These are phyloP conservation scores for Drosophila demipolita DNA, from an alignment of 2,888 invertebrate genomes.

Conservation along the genomic window DNA sequence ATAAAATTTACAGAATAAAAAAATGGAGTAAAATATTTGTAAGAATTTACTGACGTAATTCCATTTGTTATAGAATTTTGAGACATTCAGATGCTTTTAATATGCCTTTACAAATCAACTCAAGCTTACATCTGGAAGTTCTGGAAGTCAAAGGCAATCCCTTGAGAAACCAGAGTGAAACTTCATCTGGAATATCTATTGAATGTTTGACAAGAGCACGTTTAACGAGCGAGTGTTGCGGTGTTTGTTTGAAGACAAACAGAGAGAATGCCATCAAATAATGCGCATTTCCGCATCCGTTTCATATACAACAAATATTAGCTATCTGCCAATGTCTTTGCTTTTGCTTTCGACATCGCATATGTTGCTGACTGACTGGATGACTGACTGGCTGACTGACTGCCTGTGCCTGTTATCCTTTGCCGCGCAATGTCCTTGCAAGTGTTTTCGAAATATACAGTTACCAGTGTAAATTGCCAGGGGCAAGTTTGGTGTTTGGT, in stretches of 20 bases:
- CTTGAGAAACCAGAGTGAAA: background rate
- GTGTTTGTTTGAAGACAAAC: slow-evolving; percentile 25
- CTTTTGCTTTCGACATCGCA: background rate
- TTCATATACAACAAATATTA: slow-evolving; percentile 49
- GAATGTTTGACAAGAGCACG: slow-evolving; percentile 28
- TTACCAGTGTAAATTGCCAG: slow-evolving; percentile 78
- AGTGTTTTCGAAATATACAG: slow-evolving; percentile 80
- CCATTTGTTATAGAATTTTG: background rate
- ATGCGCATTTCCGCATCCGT: slow-evolving; percentile 77
- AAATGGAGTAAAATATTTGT: background rate
- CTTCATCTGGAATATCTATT: slow-evolving; percentile 5
- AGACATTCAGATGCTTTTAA: background rate
- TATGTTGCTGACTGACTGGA: slow-evolving; percentile 1
- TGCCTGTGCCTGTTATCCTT: slow-evolving; percentile 18
- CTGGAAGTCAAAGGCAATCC: background rate
- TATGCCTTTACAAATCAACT: background rate
- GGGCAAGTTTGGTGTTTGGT: slow-evolving; percentile 58
- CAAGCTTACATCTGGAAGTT: background rate
- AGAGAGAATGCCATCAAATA: slow-evolving; percentile 63
- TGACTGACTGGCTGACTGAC: background rate
- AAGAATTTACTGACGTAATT: background rate
- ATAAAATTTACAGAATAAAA: background rate
- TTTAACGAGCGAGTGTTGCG: slow-evolving; percentile 16
- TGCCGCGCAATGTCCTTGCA: slow-evolving; percentile 62
- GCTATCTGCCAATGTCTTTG: slow-evolving; percentile 31